Evolutionary conservation across 1,140 invertebrate species (phyloP).

Genomic region (Chrysopa pallens): DNA sequence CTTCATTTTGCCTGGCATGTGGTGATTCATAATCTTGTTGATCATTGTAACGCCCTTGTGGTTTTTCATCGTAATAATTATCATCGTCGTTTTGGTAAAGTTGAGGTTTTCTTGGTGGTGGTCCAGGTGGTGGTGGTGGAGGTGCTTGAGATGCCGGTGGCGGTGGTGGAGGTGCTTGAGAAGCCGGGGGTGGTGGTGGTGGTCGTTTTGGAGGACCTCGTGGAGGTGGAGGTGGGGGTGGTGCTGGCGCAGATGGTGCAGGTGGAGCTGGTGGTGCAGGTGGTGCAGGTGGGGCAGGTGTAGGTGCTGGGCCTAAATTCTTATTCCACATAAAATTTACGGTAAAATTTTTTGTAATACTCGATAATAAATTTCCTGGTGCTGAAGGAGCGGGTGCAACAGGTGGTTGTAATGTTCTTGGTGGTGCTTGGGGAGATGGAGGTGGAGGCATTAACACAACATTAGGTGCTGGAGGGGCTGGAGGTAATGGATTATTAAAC

Average conservation of each 20-base stretch:
- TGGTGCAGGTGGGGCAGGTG: slow-evolving; percentile 17
- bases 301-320: slow-evolving; percentile 9
- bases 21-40: slow-evolving; percentile 12
- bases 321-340: no score
- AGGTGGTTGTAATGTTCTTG: slow-evolving; percentile 5
- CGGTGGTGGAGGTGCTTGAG: slow-evolving; percentile 6
- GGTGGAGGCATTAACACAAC: slow-evolving; percentile 5
- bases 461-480: slow-evolving; percentile 11
- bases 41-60: slow-evolving; percentile 14
- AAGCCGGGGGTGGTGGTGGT: slow-evolving; percentile 9
- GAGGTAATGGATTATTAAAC: slow-evolving; percentile 6
- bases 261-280: slow-evolving; percentile 14
- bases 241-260: slow-evolving; percentile 17
- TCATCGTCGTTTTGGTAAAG: slow-evolving; percentile 7
- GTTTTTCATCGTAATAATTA: slow-evolving; percentile 3
- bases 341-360: no score
- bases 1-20: slow-evolving; percentile 14
- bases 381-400: not conserved
- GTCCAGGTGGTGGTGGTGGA: slow-evolving; percentile 10
- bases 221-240: slow-evolving; percentile 9
- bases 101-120: slow-evolving; percentile 16
- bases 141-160: slow-evolving; percentile 8
- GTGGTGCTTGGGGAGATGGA: slow-evolving; percentile 1
- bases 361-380: not conserved
- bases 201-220: slow-evolving; percentile 10